Base-by-base conservation (phyloP, 2,797 vertebrate genomes). In the Euthynnus affinis region DNA sequence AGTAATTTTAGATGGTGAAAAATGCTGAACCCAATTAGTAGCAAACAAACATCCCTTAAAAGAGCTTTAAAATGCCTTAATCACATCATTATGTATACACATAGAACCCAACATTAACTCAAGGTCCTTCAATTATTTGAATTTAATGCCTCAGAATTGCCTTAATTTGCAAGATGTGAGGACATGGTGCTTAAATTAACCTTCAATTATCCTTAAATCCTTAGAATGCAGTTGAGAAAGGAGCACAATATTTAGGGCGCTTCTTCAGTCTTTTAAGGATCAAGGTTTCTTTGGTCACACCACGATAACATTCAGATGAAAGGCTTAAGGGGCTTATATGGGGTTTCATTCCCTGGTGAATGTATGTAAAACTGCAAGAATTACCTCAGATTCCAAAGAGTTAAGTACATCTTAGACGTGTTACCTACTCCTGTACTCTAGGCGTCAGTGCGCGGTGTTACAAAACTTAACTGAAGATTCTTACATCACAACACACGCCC, bases 391-490 rank as follows among this genome's bases (percentile, higher is more conserved):
- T 57, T 22, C n/a, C n/a, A 18, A 2, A 14, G 44, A 40, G 17
- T 59, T 7, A 25, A 63, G 27, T 44, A 2, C 9, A 29, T 15
- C 17, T 57, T 12, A 51, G 23, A 17, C 44, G 62, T 57, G 27
- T 68, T 48, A 60, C 22, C 15, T 1, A 0, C 5, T 51, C 17
- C 9, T 74, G 63, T 59, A 56, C 37, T 72, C 9, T 60, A 29
- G n/a, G 65, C 13, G 71, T 72, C 49, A 60, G 34, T 23, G 27
- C 15, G 46, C n/a, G 27, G 25, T 62, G 29, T 67, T 48, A 58
- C 23, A 64, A 75, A 85, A 59, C 15, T 68, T 15, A 55, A 64
- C 17, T 56, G 37, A 67, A 57, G 37, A 82, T 48, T 71, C 56
- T 55, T 13, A 37, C 22, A 58, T 49, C 4, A 32, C 44, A 15